A percentile compares a stretch with the other conserved stretches of the same genome.
These are phyloP conservation scores for Drosophila planitibia DNA, from an alignment of 2,888 invertebrate genomes.

Conservation along the genomic window DNA sequence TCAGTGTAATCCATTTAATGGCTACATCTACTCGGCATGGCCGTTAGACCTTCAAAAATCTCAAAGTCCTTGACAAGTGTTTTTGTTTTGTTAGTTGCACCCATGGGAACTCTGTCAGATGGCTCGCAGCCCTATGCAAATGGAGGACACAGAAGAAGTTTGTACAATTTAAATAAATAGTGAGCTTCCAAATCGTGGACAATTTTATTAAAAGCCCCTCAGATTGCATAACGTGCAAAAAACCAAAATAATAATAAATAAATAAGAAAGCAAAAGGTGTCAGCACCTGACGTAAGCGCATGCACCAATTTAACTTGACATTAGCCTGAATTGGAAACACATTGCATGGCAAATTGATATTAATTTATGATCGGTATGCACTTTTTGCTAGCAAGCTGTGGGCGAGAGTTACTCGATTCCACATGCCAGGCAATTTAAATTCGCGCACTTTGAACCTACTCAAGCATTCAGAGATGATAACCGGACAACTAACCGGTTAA, in stretches of 20 bases:
- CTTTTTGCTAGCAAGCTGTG: slow-evolving; percentile 29
- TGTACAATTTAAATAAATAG: slow-evolving; percentile 19
- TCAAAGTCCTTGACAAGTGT: slow-evolving; percentile 7
- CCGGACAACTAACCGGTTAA: slow-evolving; percentile 30
- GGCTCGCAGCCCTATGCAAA: slow-evolving; percentile 29
- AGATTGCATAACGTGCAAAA: not conserved
- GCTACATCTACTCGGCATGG: not conserved
- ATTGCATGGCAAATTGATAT: slow-evolving; percentile 23
- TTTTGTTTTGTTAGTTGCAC: not conserved
- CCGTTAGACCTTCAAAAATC: slow-evolving; percentile 10
- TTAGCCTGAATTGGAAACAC: slow-evolving; percentile 5
- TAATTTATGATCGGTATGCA: slow-evolving; percentile 45
- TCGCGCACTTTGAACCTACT: slow-evolving; percentile 38
- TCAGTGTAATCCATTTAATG: slow-evolving; percentile 22
- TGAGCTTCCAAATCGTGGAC: slow-evolving; percentile 18
- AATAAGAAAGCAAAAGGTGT: not conserved
- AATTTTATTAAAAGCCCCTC: slow-evolving; percentile 13
- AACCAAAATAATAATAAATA: slow-evolving; percentile 4
- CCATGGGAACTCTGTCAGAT: slow-evolving; percentile 46
- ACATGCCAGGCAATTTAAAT: slow-evolving; percentile 13
- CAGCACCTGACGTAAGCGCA: slow-evolving; percentile 14
- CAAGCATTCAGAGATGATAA: slow-evolving; percentile 20
- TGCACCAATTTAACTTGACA: slow-evolving; percentile 24
- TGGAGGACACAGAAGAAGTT: slow-evolving; percentile 23
- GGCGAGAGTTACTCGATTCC: slow-evolving; percentile 29